A percentile compares a stretch with the other conserved stretches of the same genome.
Conservation (phyloP, 2,797 vertebrate species). For the Xyrichtys novacula region DNA sequence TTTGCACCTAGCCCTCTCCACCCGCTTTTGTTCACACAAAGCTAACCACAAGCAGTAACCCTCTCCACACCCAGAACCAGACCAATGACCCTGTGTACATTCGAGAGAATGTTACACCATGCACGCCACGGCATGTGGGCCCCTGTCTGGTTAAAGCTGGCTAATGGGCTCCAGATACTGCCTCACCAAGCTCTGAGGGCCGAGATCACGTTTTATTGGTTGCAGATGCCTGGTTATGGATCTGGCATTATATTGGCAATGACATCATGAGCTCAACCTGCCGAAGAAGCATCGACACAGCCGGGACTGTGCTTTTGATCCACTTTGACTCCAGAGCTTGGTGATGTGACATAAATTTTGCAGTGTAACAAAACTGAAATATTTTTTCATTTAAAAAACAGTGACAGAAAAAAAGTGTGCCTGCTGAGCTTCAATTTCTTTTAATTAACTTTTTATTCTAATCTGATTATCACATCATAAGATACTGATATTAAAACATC, state of each 20-base stretch:
- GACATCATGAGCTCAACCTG: slow-evolving; percentile 68
- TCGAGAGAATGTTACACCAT: slow-evolving; percentile 21
- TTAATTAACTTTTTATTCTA: neutral
- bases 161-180: slow-evolving; percentile 71
- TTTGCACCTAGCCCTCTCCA: slow-evolving; percentile 50
- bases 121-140: slow-evolving; percentile 38
- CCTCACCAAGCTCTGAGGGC: slow-evolving; percentile 28
- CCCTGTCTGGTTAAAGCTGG: slow-evolving; percentile 48
- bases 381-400: neutral
- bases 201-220: slow-evolving; percentile 61
- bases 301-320: slow-evolving; percentile 42
- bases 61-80: slow-evolving; percentile 44
- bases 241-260: slow-evolving; percentile 57
- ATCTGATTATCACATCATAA: neutral
- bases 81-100: slow-evolving; percentile 14
- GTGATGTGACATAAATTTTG: slow-evolving; percentile 26
- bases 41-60: slow-evolving; percentile 53
- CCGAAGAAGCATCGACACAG: slow-evolving; percentile 16
- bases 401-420: neutral
- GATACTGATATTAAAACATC: neutral
- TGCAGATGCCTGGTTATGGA: slow-evolving; percentile 65
- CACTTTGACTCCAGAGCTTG: slow-evolving; percentile 13
- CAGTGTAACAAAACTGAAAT: neutral
- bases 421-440: neutral
- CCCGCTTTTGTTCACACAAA: slow-evolving; percentile 49